Evolutionary conservation across 2,113 vertebrate genomes (phyloP).

Genomic region (Protomyctophum bolini): DNA sequence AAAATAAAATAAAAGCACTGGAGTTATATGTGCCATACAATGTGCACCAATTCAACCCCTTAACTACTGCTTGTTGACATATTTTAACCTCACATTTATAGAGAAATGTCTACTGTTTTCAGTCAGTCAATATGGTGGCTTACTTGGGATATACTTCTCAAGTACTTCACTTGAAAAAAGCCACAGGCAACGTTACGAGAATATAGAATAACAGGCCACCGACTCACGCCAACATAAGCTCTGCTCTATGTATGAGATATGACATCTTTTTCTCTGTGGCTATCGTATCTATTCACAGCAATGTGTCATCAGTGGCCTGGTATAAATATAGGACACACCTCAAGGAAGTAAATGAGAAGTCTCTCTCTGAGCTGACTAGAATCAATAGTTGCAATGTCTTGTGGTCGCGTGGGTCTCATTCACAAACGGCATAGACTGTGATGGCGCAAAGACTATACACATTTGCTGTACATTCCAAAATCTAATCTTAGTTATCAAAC

Average conservation of each 20-base stretch:
- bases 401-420: not conserved
- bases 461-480: constrained; percentile 39
- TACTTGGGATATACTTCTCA: no score
- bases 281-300: not conserved
- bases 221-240: not conserved
- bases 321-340: not conserved
- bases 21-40: no score
- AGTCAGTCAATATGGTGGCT: no score
- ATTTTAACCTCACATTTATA: no score
- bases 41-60: no score
- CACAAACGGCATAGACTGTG: constrained; percentile 34
- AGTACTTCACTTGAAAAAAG: no score
- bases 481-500: constrained; percentile 55
- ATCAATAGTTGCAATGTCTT: constrained; percentile 14
- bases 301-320: not conserved
- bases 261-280: not conserved
- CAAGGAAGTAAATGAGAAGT: not conserved
- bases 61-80: no score
- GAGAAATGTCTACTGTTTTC: no score
- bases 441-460: constrained; percentile 39
- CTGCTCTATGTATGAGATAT: not conserved
- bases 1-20: no score
- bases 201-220: not conserved
- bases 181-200: not conserved
- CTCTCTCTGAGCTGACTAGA: constrained; percentile 2